These are phyloP conservation scores for Scytalopus superciliaris DNA, from an alignment of 2,113 vertebrate genomes.

Conservation along the genomic window DNA sequence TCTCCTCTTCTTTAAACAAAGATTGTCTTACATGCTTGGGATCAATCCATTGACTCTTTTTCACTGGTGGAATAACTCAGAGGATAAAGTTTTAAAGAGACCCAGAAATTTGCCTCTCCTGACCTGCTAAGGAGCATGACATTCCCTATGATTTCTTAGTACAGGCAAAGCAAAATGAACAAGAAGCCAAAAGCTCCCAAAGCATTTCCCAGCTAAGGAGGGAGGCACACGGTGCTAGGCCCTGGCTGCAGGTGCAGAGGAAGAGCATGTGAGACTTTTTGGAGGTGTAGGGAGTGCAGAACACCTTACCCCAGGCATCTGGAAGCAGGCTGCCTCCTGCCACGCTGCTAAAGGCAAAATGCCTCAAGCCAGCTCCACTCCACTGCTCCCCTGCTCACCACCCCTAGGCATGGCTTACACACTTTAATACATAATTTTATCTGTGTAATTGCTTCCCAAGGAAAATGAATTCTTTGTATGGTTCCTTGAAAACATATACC, in stretches of 20 bases:
- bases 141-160: rapidly evolving
- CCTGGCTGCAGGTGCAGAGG: not conserved
- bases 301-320: not conserved
- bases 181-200: not conserved
- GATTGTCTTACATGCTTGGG: conserved; percentile 40
- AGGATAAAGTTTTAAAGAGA: not conserved
- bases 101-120: not conserved
- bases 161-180: rapidly evolving
- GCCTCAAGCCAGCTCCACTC: not conserved
- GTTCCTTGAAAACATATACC: not conserved
- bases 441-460: not conserved
- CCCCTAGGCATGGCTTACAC: not conserved
- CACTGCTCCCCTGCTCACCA: not conserved
- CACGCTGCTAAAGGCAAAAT: not conserved
- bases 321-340: not conserved
- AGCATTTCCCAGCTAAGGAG: not conserved
- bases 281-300: not conserved
- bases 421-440: not conserved
- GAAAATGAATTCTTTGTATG: not conserved
- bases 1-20: conserved; percentile 42
- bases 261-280: rapidly evolving
- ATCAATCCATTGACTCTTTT: not conserved
- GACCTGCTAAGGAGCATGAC: not conserved
- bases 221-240: not conserved
- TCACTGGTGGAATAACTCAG: not conserved